Base-by-base conservation (phyloP, 1,140 invertebrate genomes). In the Schlechtendalia chinensis region DNA sequence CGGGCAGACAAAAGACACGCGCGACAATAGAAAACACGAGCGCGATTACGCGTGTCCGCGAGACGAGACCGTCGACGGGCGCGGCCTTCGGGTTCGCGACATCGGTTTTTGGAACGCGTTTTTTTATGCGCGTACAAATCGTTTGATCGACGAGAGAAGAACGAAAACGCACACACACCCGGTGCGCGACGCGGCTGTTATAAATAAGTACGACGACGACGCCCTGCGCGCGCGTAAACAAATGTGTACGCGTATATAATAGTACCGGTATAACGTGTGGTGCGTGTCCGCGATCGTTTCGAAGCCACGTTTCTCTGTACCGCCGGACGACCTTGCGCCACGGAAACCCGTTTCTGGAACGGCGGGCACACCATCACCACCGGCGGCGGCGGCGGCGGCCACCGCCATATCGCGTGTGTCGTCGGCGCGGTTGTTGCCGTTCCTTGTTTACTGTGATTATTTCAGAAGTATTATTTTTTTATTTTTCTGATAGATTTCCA, bases 311-410 rank as follows among this genome's bases (percentile, higher is more conserved):
- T n/a, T n/a, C n/a, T n/a, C n/a, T n/a, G n/a, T n/a, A n/a, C n/a
- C n/a, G 16, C 27, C 24, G 39, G 69, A 72, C 71, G 71, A 74
- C 71, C 71, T 74, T 74, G 50, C 50, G 29, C 56, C 54, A 58
- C 69, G 32, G 32, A 74, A 74, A 74, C 71, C 32, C 54, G 71
- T 74, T 74, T 74, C 56, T 74, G n/a, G 32, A 4, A 39, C 32
- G n/a, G 32, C 32, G 32, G 3, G 32, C 32, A 8, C 32, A n/a
- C n/a, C n/a, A n/a, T n/a, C 32, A 39, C 32, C 32, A 8, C 32
- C 32, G 32, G 32, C n/a, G n/a, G n/a, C n/a, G n/a, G n/a, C n/a
- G n/a, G n/a, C n/a, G 8, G 3, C 32, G 32, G 8, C 32, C 32
- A 39, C 32, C 32, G 32, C 32, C 32, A 39, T 39, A 39, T 39